Evolutionary conservation across 1,140 invertebrate species (phyloP).

Genomic region (Cherax destructor): DNA sequence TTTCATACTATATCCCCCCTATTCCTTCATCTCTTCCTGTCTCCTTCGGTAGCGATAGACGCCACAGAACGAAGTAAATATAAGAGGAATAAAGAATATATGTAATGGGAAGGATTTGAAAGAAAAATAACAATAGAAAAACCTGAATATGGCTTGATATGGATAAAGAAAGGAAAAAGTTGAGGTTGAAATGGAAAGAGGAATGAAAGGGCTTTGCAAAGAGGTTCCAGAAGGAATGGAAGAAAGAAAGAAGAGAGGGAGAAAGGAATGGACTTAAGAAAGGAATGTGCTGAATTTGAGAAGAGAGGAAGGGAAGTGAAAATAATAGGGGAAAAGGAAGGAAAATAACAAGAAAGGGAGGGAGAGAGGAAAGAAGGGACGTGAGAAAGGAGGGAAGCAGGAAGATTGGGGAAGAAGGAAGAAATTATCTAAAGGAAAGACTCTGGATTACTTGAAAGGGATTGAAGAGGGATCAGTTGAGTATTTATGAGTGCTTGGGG

Average conservation of each 20-base stretch:
- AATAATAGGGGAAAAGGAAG: not conserved
- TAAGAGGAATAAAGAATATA: no score
- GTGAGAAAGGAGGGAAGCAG: not conserved
- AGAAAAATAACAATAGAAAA: not conserved
- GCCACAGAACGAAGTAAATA: no score
- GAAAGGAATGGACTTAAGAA: not conserved
- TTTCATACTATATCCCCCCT: no score
- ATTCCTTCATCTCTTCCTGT: no score
- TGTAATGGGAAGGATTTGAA: no score
- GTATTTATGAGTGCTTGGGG: constrained; percentile 17
- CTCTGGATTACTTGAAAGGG: constrained; percentile 18
- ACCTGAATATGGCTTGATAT: not conserved
- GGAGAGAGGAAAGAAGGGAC: not conserved
- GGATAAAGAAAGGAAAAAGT: not conserved
- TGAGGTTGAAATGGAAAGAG: not conserved
- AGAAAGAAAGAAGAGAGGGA: no score
- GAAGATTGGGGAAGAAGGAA: not conserved
- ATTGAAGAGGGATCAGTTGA: not conserved
- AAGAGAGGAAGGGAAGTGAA: not conserved
- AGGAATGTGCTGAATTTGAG: not conserved
- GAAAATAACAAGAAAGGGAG: not conserved
- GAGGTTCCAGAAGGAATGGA: no score
- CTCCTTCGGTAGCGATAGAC: no score
- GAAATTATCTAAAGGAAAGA: not conserved
- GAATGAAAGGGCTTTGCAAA: no score